Evolutionary conservation across 2,797 vertebrate genomes (phyloP), one percentile per base, ranked within the genome.

Genomic region (Leptoclinus maculatus): DNA sequence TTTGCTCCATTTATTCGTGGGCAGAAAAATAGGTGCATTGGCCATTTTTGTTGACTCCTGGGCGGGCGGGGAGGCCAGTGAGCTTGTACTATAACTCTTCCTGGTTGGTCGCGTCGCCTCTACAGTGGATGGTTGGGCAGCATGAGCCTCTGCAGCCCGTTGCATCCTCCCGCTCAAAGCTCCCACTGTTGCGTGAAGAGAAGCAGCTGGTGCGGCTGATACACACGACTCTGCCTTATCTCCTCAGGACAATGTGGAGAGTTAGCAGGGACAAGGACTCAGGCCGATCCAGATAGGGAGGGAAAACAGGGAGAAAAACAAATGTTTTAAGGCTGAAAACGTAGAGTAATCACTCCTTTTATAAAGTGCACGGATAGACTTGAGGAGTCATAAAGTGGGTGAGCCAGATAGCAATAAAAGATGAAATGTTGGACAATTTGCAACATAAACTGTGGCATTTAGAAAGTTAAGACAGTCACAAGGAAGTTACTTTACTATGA

Each of bases 181-280:
- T 39, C 39, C 74, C 76, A 21, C n/a, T 82, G 74, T 75, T 67
- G 82, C 69, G 14, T 82, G 82, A 86, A 82, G 12, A 73, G 65
- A 67, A 73, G 72, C 87, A 84, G 74, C 77, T 78, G 74, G 76
- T 80, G 63, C 7, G 23, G 74, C 63, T 53, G 81, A 80, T 71
- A 71, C 39, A 41, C 67, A 21, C 7, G 47, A 27, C 41, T 62
- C 54, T 36, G 67, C 29, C 70, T 13, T 17, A 62, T 17, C 71
- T 60, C 53, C 67, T 27, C 64, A 4, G 69, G 72, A 65, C 66
- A 45, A 23, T 14, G 12, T 0, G 0, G 16, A 3, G 71, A 74
- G 54, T 64, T 36, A 38, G 41, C 45, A 38, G 19, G 5, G 60
- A 2, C 1, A 10, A 58, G 66, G 49, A 41, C 34, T 21, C 54